Percentiles rank a stretch among this genome's conserved stretches.
phyloP scores from a whole-genome alignment of 2,797 vertebrate species.

The Microctenopoma steveboyesi region DNA sequence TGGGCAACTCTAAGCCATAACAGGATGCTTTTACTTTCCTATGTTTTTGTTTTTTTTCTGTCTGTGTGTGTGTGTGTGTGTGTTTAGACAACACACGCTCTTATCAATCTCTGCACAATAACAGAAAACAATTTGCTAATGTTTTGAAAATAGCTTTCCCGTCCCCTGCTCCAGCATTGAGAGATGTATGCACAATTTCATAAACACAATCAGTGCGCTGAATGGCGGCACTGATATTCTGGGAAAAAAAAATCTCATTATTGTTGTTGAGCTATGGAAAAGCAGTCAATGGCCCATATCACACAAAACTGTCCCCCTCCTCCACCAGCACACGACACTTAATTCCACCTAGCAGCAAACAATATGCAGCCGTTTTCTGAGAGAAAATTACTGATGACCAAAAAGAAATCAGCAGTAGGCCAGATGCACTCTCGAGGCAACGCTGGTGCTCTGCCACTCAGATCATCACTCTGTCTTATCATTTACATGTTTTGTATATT shows the following conservation, averaged over 20 bases:
- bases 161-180: conserved; percentile 74
- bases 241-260: conserved; percentile 78
- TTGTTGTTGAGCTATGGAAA: conserved; percentile 85
- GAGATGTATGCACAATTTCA: conserved; percentile 85
- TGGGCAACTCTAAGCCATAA: conserved; percentile 28
- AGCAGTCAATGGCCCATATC: conserved; percentile 87
- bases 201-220: conserved; percentile 83
- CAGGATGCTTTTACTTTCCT: conserved; percentile 23
- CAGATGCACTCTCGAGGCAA: conserved; percentile 31
- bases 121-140: conserved; percentile 86
- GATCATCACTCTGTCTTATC: conserved; percentile 6
- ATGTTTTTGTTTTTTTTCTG: conserved; percentile 7
- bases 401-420: conserved; percentile 60
- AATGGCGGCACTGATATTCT: conserved; percentile 83
- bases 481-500: background rate
- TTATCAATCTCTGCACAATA: conserved; percentile 84
- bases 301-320: conserved; percentile 71
- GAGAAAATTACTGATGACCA: conserved; percentile 78
- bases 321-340: conserved; percentile 75
- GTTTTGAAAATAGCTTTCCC: conserved; percentile 84
- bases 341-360: conserved; percentile 81
- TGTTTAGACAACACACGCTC: conserved; percentile 76
- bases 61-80: conserved; percentile 30
- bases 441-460: background rate
- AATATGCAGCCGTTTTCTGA: conserved; percentile 76